Percentiles rank a stretch among this genome's conserved stretches.
Conservation (phyloP, 2,797 vertebrate genomes). For the Pampus argenteus region DNA sequence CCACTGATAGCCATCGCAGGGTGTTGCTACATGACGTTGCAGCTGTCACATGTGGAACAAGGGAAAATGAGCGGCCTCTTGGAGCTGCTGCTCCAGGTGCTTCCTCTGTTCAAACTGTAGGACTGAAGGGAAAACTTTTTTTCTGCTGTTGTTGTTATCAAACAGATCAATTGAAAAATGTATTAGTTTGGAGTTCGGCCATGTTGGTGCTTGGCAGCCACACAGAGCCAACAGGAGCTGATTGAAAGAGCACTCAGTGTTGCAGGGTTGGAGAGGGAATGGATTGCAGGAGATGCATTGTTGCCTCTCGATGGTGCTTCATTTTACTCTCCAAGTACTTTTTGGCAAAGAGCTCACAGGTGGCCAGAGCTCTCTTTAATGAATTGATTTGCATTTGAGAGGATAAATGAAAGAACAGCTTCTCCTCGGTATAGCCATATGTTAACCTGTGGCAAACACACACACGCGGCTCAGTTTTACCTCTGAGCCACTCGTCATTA, state of each 20-base stretch:
- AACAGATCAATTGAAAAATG: constrained; percentile 59
- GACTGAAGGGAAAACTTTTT: constrained; percentile 30
- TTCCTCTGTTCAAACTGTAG: constrained; percentile 23
- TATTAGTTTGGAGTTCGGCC: constrained; percentile 64
- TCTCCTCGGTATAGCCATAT: accelerated
- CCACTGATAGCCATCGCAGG: constrained; percentile 77
- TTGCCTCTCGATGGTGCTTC: constrained; percentile 32
- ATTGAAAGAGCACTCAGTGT: constrained; percentile 57
- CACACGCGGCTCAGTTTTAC: background rate
- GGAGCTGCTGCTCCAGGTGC: constrained; percentile 17
- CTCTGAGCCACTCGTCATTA: background rate
- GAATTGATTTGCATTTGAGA: constrained; percentile 39
- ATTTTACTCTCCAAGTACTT: constrained; percentile 27
- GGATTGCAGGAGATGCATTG: constrained; percentile 46
- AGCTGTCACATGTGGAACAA: constrained; percentile 65
- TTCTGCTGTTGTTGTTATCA: constrained; percentile 43
- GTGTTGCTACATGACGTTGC: constrained; percentile 59
- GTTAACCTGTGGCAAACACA: constrained; percentile 34
- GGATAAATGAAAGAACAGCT: constrained; percentile 18
- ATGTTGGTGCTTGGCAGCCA: constrained; percentile 30
- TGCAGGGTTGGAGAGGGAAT: constrained; percentile 20
- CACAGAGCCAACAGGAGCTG: constrained; percentile 26
- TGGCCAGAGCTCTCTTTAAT: constrained; percentile 4
- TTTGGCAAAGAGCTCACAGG: constrained; percentile 22
- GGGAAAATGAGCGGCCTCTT: constrained; percentile 14